Base-by-base conservation (phyloP, 2,888 invertebrate species). In the Eilema caniola region DNA sequence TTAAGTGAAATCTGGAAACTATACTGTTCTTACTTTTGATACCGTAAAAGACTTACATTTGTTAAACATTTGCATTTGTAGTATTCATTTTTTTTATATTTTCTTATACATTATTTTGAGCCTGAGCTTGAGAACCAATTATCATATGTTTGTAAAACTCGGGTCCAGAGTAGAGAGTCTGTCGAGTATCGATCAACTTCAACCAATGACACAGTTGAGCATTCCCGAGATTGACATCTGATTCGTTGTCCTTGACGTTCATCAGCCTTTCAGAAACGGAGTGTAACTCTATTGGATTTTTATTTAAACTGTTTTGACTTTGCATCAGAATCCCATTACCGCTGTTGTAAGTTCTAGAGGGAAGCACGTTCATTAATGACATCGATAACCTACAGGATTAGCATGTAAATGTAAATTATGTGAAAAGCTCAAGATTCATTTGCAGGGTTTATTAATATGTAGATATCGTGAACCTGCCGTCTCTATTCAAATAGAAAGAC, bases 1-100 rank as follows among this genome's bases (percentile, higher is more conserved):
- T 66, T 25, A 66, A 66, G 66, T 66, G 66, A 66, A 59, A 59
- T 59, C 41, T 59, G 14, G 2, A 14, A 59, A 66, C 66, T 59
- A 66, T 31, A 16, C 64, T 31, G 31, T 59, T 37, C 20, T 57
- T 64, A 53, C n/a, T 56, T 56, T 23, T 33, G 23, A 61, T 61
- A 23, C 24, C n/a, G 31, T 16, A 56, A 31, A 14, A 31, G 16
- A 65, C 25, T 65, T 56, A 7, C 31, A 31, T 56, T 56, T 14
- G 14, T 24, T 65, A 56, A n/a, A n/a, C 14, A 31, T 31, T 31
- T 23, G 14, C 20, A 10, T 65, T 65, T 56, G 56, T 56, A 16
- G 12, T 12, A 8, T 20, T 31, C 2, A 31, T 14, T 33, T 56
- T 31, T 56, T 28, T 33, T 25, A 63, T 63, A 20, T 47, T 47